phyloP scores from a whole-genome alignment of 2,797 vertebrate species.

The Pangasius djambal region DNA sequence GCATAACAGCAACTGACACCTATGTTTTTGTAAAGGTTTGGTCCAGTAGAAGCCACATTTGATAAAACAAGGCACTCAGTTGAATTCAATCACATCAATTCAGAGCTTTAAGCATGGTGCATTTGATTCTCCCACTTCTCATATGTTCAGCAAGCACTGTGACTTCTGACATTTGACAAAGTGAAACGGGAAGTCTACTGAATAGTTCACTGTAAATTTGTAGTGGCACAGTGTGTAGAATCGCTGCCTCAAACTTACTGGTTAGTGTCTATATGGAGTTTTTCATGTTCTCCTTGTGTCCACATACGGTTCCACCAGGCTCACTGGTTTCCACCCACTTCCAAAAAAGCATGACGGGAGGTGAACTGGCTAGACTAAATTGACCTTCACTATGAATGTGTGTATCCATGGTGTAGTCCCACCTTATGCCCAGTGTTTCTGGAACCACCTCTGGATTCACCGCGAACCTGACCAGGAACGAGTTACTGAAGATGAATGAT shows the following conservation, averaged over 20 bases:
- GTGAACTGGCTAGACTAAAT: not conserved
- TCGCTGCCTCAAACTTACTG: not conserved
- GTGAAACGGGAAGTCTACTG: not conserved
- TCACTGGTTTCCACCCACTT: not conserved
- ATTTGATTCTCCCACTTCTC: constrained; percentile 6
- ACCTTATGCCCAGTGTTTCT: not conserved
- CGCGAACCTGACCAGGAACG: not conserved
- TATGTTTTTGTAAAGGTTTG: not conserved
- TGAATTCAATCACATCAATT: constrained; percentile 7
- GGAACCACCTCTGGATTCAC: not conserved
- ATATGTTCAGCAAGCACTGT: not conserved
- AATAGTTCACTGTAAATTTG: not conserved
- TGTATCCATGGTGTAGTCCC: not conserved
- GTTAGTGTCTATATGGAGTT: not conserved
- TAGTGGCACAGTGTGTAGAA: not conserved
- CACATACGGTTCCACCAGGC: not conserved
- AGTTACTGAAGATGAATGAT: not conserved
- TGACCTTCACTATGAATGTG: not conserved
- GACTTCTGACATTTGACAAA: not conserved
- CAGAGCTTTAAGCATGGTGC: not conserved
- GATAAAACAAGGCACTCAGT: not conserved
- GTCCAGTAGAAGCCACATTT: not conserved
- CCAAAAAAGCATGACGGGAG: not conserved
- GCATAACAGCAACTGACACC: not conserved
- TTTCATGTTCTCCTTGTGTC: not conserved